Evolutionary conservation across 2,888 invertebrate species (phyloP).

Genomic region (Limnephilus lunatus): DNA sequence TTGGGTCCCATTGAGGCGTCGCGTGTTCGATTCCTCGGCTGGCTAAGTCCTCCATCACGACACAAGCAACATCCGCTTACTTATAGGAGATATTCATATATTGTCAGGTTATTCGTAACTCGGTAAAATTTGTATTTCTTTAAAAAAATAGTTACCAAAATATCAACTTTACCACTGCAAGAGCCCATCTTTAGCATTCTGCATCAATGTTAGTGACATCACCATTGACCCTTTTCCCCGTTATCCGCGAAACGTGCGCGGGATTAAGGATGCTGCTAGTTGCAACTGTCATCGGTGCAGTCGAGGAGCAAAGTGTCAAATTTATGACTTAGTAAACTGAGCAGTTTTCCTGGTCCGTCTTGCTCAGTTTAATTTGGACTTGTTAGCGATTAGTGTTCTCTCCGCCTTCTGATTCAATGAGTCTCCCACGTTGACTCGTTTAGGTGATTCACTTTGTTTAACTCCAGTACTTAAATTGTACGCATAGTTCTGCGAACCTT

Average conservation of each 20-base stretch:
- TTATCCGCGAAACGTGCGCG: conserved; percentile 9
- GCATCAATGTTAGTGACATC: background rate
- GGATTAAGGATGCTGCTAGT: conserved; percentile 9
- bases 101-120: no score
- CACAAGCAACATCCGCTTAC: no score
- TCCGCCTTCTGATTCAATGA: background rate
- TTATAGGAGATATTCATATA: no score
- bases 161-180: no score
- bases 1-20: no score
- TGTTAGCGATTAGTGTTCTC: background rate
- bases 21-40: no score
- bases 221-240: background rate
- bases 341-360: background rate
- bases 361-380: background rate
- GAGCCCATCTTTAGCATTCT: no score
- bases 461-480: background rate
- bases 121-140: no score
- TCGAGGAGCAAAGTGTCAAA: background rate
- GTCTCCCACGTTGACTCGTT: conserved; percentile 10
- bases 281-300: background rate
- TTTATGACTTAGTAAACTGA: background rate
- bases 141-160: no score
- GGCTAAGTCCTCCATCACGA: no score
- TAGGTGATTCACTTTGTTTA: no score
- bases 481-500: no score